Percentiles rank a stretch among this genome's conserved stretches.
phyloP scores from a whole-genome alignment of 2,888 invertebrate genomes.

The Theristus sp. region DNA sequence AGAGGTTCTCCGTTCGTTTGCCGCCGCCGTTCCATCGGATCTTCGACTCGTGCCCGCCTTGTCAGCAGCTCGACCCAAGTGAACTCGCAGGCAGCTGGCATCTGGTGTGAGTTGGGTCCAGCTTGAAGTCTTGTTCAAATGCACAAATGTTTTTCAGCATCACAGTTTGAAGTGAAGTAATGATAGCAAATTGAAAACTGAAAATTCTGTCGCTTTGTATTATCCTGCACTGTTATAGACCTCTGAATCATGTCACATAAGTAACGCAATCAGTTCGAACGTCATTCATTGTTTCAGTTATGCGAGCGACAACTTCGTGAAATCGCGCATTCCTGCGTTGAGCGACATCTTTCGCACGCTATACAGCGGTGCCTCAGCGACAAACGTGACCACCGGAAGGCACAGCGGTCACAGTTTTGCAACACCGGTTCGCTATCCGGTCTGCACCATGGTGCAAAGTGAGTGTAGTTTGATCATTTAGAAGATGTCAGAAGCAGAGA shows the following conservation, averaged over 20 bases:
- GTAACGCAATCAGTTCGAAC: too few species aligned
- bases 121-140: too few species aligned
- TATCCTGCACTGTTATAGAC: too few species aligned
- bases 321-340: background rate
- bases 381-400: background rate
- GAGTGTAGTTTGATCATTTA: too few species aligned
- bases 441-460: background rate
- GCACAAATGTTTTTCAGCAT: too few species aligned
- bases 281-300: too few species aligned
- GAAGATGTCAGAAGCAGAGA: too few species aligned
- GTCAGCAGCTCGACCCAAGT: background rate
- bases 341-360: background rate
- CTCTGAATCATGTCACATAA: too few species aligned
- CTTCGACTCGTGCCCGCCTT: background rate
- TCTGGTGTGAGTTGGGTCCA: too few species aligned
- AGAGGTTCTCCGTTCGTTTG: background rate
- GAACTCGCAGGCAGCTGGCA: background rate
- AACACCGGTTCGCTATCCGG: background rate
- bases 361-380: background rate
- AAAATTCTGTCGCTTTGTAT: too few species aligned
- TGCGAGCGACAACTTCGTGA: background rate
- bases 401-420: background rate
- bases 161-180: too few species aligned
- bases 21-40: background rate
- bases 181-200: too few species aligned